A percentile compares a stretch with the other conserved stretches of the same genome.
Conservation (phyloP, 1,140 invertebrate genomes). For the Rhagoletis zephyria region DNA sequence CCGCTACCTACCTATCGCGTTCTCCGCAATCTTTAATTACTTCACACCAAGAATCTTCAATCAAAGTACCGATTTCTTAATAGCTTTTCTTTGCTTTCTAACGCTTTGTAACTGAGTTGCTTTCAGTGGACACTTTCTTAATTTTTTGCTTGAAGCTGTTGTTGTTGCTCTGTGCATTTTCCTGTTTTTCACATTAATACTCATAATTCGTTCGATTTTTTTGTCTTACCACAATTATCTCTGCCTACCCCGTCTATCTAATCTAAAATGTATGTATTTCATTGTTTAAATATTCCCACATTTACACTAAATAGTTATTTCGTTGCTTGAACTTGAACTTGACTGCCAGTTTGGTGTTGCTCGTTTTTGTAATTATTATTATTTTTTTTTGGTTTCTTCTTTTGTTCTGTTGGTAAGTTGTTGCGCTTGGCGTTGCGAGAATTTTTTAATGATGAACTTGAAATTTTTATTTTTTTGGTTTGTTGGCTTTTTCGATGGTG, state of each 20-base stretch:
- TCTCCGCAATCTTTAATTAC: no score
- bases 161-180: not conserved
- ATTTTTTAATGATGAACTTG: slow-evolving; percentile 48
- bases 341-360: not conserved
- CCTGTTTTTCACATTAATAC: not conserved
- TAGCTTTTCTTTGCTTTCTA: no score
- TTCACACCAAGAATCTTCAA: no score
- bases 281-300: slow-evolving; percentile 23
- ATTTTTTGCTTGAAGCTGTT: not conserved
- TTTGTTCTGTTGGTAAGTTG: not conserved
- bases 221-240: not conserved
- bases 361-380: not conserved
- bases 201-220: not conserved
- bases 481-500: slow-evolving; percentile 11
- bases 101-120: no score
- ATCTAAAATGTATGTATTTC: not conserved
- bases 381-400: not conserved
- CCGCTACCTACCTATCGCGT: no score
- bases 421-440: slow-evolving; percentile 16
- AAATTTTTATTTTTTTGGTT: not conserved
- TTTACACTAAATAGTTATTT: not conserved
- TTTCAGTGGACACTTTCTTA: no score
- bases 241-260: not conserved
- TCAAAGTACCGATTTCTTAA: no score
- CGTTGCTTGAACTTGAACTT: slow-evolving; percentile 46